Percentiles rank a stretch among this genome's conserved stretches.
phyloP scores from a whole-genome alignment of 2,113 vertebrate species.

The Phocoena sinus region DNA sequence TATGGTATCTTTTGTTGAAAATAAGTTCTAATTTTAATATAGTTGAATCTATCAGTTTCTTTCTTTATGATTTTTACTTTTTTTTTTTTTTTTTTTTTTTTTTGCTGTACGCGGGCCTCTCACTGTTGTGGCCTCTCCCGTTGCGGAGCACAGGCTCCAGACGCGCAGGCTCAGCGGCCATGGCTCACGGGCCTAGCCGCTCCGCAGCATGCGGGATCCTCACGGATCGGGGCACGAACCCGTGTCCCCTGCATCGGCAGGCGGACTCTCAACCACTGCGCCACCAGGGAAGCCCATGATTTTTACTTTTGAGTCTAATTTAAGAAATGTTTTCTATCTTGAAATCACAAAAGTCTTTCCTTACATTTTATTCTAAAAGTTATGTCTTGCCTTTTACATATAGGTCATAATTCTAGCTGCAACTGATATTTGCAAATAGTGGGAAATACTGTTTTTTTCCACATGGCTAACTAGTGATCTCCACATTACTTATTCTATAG shows the following conservation, averaged over 20 bases:
- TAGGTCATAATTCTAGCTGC: background rate
- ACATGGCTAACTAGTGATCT: background rate
- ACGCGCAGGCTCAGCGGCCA: no score
- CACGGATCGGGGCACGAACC: no score
- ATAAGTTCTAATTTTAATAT: background rate
- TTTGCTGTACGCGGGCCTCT: no score
- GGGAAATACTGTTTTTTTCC: background rate
- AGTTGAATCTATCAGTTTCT: background rate
- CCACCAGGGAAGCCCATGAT: no score
- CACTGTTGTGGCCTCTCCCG: no score
- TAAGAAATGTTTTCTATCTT: background rate
- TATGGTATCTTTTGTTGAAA: background rate
- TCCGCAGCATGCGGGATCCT: no score
- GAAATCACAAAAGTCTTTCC: background rate
- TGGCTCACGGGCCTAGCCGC: no score
- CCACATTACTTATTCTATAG: background rate
- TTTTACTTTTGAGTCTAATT: background rate
- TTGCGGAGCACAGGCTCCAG: no score
- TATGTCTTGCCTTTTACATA: background rate
- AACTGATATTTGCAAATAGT: background rate
- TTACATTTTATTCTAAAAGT: background rate
- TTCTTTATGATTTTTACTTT: background rate
- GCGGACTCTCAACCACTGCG: no score
- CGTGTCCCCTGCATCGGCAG: no score
- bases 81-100: no score